These are phyloP conservation scores for Argentina silus DNA, from an alignment of 2,797 vertebrate genomes.

Conservation along the genomic window DNA sequence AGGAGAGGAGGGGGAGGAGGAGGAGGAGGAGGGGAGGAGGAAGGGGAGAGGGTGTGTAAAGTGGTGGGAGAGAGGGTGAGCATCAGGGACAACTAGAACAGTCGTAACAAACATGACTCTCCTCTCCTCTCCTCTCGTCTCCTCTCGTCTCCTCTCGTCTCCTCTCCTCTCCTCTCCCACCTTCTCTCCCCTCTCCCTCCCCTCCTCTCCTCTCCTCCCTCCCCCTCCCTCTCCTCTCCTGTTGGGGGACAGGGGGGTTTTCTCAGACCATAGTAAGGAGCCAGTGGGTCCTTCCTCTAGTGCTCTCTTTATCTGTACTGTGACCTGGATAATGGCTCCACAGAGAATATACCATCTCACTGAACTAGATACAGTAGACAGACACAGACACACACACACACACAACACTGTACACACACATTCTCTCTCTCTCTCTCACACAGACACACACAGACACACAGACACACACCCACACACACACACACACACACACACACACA, in stretches of 20 bases:
- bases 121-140: background rate
- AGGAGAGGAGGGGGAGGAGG: background rate
- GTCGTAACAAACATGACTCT: background rate
- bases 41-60: background rate
- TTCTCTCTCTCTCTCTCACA: slow-evolving; percentile 20
- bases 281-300: background rate
- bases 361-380: slow-evolving; percentile 73
- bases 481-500: background rate
- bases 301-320: slow-evolving; percentile 43
- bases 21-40: background rate
- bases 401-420: slow-evolving; percentile 47
- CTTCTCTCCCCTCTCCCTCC: background rate
- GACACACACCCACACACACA: slow-evolving; percentile 6
- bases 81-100: too few species aligned
- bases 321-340: slow-evolving; percentile 75
- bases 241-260: background rate
- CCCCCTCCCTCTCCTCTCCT: background rate
- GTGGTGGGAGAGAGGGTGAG: background rate
- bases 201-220: background rate
- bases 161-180: background rate
- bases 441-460: slow-evolving; percentile 27
- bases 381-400: slow-evolving; percentile 10
- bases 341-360: slow-evolving; percentile 65
- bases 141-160: background rate
- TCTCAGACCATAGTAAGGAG: background rate